Evolutionary conservation across 1,140 invertebrate species (phyloP), one percentile per base, ranked within the genome.

Genomic region (Heliothis subflexa): DNA sequence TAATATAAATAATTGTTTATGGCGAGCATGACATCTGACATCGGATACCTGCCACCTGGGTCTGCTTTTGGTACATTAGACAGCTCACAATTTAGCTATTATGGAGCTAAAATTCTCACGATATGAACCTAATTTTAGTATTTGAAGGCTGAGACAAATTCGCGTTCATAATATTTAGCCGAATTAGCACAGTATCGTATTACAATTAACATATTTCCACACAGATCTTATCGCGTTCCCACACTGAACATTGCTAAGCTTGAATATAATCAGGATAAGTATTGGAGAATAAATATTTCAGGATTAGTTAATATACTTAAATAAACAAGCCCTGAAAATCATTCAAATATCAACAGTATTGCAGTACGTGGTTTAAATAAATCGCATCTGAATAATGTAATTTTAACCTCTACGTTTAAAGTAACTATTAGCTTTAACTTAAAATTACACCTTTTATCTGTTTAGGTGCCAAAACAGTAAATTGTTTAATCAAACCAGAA

Each of bases 71-170:
- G 62, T 47, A 12, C n/a, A 47, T 18, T 47, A 21, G 16, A 28
- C 21, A 28, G 4, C 16, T 47, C 21, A 12, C 16, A 64, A 13
- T 52, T 52, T n/a, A 70, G 7, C 5, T 28, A 70, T 2, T 50
- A 70, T 52, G 3, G 13, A 21, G 47, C 16, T 14, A 1, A 28
- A 14, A 50, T 70, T 70, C 47, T 70, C 47, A 70, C 66, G 66
- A 50, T 18, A 52, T 52, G 45, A 52, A 70, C 40, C 62, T 66
- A 40, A 25, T 50, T 40, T 45, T 4, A 70, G 50, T 5, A 50
- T 25, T 70, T 70, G 47, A 66, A 47, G 18, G 13, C 21, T 70
- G n/a, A 50, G 45, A 52, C 47, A 52, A 70, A 50, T 68, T 68
- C 21, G 18, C 45, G 14, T 25, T 70, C 21, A 10, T 70, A 25